Base-by-base conservation (phyloP, 2,797 vertebrate genomes). In the Poecilia velifera region DNA sequence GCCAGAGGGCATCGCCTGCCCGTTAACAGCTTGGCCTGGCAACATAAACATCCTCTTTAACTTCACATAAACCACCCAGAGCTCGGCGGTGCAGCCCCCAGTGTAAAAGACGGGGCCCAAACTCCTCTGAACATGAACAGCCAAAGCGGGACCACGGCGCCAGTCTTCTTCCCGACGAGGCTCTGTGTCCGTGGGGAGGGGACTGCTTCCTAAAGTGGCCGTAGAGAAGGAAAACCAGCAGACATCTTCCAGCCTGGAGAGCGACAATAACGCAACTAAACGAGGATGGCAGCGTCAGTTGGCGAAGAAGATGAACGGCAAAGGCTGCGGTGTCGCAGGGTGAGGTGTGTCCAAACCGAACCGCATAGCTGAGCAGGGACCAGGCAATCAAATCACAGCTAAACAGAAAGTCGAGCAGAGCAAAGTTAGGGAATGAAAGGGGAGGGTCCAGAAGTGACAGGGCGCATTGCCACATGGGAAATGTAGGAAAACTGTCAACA, bases 331-430 rank as follows among this genome's bases (percentile, higher is more conserved):
- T 46, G 82, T 76, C 46, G 85, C 77, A 76, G 73, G 25, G 22
- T 64, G 80, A 84, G 77, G 82, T 81, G 86, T 82, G 80, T 71
- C 76, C 53, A 70, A 20, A 34, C 9, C 80, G 55, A 85, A 51
- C 81, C 82, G 49, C 81, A 83, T 1, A 68, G n/a, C 73, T n/a
- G 41, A 62, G 39, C 72, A 25, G 47, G 57, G 2, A 20, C 10
- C 51, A 8, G 74, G 86, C 82, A 82, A 79, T 84, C 87, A 92
- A 94, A 94, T 92, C 93, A 90, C 76, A 85, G 91, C 93, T 88
- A 88, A 93, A 92, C 84, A 85, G 76, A 84, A 82, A 87, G 64
- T 81, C 74, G 36, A 51, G n/a, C 64, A 64, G 36, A 71, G 34
- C 72, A 0, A 82, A 89, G 77, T 85, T 80, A 25, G 78, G 78